Percentiles rank a stretch among this genome's conserved stretches.
phyloP scores from a whole-genome alignment of 2,797 vertebrate species.

The Enteromius argenteus region DNA sequence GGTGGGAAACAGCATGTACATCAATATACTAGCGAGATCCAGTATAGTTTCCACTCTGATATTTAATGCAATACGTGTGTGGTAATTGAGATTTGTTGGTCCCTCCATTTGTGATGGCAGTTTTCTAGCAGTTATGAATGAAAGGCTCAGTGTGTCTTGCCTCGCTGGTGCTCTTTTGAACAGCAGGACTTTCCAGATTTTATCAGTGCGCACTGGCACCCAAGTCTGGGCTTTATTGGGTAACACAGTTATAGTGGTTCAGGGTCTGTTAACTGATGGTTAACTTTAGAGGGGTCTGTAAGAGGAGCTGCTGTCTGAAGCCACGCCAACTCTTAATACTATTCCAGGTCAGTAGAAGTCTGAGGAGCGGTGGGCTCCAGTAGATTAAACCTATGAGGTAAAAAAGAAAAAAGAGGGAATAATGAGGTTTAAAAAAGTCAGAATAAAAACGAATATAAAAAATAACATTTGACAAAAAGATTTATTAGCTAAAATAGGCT shows the following conservation, averaged over 20 bases:
- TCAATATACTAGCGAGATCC: constrained; percentile 30
- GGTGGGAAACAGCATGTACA: constrained; percentile 51
- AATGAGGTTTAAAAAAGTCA: neutral
- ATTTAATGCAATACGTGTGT: constrained; percentile 37
- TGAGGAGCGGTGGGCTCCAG: neutral
- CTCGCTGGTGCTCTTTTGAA: constrained; percentile 17
- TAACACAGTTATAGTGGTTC: constrained; percentile 35
- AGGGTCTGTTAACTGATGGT: constrained; percentile 44
- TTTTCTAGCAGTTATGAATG: constrained; percentile 26
- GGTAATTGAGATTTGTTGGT: constrained; percentile 27
- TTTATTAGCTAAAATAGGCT: neutral
- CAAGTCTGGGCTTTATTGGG: constrained; percentile 31
- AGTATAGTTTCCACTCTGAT: constrained; percentile 32
- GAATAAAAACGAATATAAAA: neutral
- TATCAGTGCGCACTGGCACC: constrained; percentile 28
- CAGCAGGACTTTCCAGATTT: constrained; percentile 36
- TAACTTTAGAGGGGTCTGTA: constrained; percentile 41
- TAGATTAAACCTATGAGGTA: neutral
- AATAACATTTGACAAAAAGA: neutral
- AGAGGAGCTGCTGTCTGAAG: constrained; percentile 20
- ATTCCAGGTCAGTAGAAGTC: constrained; percentile 14
- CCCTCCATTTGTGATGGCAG: neutral
- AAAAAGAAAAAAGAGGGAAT: too few species aligned
- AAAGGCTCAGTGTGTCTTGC: constrained; percentile 25
- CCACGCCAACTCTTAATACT: constrained; percentile 34